Evolutionary conservation across 2,888 invertebrate genomes (phyloP).

Genomic region (Fabriciana adippe): DNA sequence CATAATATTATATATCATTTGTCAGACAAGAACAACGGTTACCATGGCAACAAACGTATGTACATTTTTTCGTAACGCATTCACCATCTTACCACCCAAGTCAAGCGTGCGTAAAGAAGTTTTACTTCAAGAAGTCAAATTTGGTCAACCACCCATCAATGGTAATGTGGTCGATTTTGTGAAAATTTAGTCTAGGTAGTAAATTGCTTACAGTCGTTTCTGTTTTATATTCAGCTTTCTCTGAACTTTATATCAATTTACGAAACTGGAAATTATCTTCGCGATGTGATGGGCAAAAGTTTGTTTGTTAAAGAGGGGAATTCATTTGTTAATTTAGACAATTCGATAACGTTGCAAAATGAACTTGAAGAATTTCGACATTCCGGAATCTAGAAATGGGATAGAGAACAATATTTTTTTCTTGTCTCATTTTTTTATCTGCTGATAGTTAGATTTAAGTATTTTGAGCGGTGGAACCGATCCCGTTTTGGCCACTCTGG

Average conservation of each 20-base stretch:
- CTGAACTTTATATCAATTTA: slow-evolving; percentile 14
- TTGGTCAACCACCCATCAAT: too few species aligned
- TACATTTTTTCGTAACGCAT: too few species aligned
- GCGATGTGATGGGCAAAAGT: slow-evolving; percentile 17
- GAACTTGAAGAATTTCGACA: slow-evolving; percentile 21
- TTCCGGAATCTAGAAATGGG: neutral
- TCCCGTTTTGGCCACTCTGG: too few species aligned
- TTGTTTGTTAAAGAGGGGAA: slow-evolving; percentile 17
- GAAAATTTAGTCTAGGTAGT: neutral
- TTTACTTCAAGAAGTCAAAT: too few species aligned
- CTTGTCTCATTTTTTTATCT: neutral
- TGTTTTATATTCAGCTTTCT: slow-evolving; percentile 17
- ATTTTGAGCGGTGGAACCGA: too few species aligned
- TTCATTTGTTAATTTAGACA: slow-evolving; percentile 26
- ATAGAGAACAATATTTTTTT: neutral
- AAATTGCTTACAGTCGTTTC: slow-evolving; percentile 1
- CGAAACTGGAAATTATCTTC: slow-evolving; percentile 17
- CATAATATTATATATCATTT: too few species aligned
- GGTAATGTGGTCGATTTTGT: neutral
- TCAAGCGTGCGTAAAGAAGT: too few species aligned
- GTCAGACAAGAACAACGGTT: too few species aligned
- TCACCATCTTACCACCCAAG: too few species aligned
- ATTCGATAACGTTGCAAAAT: slow-evolving; percentile 27
- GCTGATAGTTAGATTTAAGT: too few species aligned
- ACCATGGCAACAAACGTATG: too few species aligned